phyloP scores from a whole-genome alignment of 2,797 vertebrate genomes.

The Galago senegalensis region DNA sequence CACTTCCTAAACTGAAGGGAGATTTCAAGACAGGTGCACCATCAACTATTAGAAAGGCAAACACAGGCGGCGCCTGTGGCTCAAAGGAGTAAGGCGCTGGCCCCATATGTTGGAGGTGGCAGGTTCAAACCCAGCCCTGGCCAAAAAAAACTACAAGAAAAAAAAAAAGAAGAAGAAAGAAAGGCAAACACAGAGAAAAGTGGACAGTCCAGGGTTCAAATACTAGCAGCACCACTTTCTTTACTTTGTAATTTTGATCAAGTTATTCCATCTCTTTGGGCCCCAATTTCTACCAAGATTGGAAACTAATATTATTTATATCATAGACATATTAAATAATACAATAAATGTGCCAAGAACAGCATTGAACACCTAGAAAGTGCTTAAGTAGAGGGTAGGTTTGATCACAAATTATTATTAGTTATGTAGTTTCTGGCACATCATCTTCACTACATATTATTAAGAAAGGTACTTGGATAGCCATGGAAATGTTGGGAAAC shows the following conservation, averaged over 20 bases:
- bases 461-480: constrained; percentile 18
- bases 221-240: background rate
- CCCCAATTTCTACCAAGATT: constrained; percentile 14
- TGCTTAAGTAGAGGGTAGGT: background rate
- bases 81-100: too few relatives aligned
- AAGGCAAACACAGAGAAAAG: background rate
- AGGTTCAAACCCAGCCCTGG: too few relatives aligned
- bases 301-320: constrained; percentile 18
- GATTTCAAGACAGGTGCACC: background rate
- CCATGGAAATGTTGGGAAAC: background rate
- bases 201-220: background rate
- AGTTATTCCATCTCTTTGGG: constrained; percentile 15
- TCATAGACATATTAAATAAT: background rate
- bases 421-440: background rate
- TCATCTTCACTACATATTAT: background rate
- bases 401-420: constrained; percentile 11
- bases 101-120: too few relatives aligned
- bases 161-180: background rate
- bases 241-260: background rate
- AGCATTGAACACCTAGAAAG: background rate
- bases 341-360: background rate
- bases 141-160: too few relatives aligned
- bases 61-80: background rate
- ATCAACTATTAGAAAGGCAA: background rate
- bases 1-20: background rate